Evolutionary conservation across 2,888 invertebrate species (phyloP).

Genomic region (Agrilus mali): DNA sequence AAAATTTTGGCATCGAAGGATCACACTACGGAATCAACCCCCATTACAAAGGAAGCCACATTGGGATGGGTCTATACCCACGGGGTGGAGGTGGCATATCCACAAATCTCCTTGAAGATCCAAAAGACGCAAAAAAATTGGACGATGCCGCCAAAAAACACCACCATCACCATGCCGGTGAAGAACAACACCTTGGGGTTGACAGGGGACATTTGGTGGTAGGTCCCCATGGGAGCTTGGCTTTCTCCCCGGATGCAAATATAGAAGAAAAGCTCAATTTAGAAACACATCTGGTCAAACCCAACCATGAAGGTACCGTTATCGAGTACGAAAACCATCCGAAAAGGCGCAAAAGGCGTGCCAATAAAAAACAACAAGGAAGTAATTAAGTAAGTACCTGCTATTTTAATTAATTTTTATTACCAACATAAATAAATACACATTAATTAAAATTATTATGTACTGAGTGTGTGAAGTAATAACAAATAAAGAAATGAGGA

Average conservation of each 20-base stretch:
- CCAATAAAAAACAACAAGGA: background rate
- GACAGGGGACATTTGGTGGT: conserved; percentile 34
- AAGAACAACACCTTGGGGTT: conserved; percentile 27
- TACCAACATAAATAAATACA: background rate
- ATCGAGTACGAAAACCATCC: conserved; percentile 38
- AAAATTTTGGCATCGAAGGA: conserved; percentile 26
- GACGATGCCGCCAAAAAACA: conserved; percentile 2
- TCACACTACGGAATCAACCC: conserved; percentile 16
- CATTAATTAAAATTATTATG: no score
- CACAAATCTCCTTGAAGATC: conserved; percentile 9
- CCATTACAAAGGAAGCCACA: conserved; percentile 21
- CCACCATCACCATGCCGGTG: conserved; percentile 28
- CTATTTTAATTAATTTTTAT: no score
- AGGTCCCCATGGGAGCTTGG: conserved; percentile 44
- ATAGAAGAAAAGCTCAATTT: conserved; percentile 45
- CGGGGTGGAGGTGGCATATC: conserved; percentile 3
- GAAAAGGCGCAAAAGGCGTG: conserved; percentile 1
- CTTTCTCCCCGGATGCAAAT: conserved; percentile 30
- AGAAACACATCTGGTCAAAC: conserved; percentile 44
- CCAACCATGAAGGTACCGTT: conserved; percentile 46
- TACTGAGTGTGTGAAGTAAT: background rate
- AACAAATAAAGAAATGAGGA: background rate
- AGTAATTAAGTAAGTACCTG: no score
- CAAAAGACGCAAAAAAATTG: conserved; percentile 1
- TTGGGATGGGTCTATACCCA: conserved; percentile 23